Evolutionary conservation across 2,797 vertebrate species (phyloP), one percentile per base, ranked within the genome.

Genomic region (Rhinogobio ventralis): DNA sequence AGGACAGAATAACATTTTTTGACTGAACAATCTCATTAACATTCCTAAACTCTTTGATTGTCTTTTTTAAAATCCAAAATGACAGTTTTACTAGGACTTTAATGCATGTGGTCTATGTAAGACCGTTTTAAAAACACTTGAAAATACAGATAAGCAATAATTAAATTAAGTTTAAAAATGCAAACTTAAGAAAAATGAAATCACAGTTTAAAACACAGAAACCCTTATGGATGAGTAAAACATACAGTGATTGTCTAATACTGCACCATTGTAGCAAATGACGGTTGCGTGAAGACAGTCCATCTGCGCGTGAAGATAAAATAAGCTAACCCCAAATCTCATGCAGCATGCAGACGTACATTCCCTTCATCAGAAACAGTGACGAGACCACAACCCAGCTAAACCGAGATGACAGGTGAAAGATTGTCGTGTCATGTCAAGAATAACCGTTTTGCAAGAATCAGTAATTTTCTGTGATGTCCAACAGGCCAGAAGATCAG

Each of bases 311-410:
- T 72, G 83, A 49, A 82, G 55, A 46, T 25, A 79, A 53, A 84
- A 66, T 68, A 73, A 84, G 13, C 23, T 33, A 84, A 71, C 69
- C 76, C 74, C 62, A 28, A 84, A 84, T 78, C 85, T 84, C 89
- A 88, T 92, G 90, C 91, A 93, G 89, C 92, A 91, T 91, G 91
- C 91, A 92, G 82, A 91, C 81, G n/a, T 86, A 88, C 86, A 62
- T 88, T 90, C 87, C 85, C 89, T 89, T 79, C 68, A 82, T 75
- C 55, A 68, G 55, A 74, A 79, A 77, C 78, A 71, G 17, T 75
- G 78, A 81, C 39, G 25, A 86, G 30, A 86, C 51, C 53, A 87
- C 72, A 62, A 36, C 39, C 19, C 79, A 66, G 79, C 45, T 28
- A 23, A 76, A 36, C 39, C 20, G 25, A 67, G 76, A 77, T 28